Conservation (phyloP, 2,888 invertebrate genomes). For the Rhodophaea formosa region DNA sequence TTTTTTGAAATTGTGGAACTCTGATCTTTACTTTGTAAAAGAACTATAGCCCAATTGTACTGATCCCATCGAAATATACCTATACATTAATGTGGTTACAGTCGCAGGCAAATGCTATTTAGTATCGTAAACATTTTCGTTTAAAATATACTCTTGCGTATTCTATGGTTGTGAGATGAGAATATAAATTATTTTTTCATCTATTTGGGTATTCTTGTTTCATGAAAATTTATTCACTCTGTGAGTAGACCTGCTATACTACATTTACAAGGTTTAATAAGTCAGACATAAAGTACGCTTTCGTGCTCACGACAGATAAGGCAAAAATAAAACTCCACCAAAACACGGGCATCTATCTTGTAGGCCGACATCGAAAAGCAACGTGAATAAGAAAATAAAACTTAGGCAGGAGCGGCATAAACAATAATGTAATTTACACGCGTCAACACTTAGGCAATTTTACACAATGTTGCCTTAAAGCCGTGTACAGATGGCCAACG, state of each 20-base stretch:
- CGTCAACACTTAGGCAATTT: constrained; percentile 5
- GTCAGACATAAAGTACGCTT: neutral
- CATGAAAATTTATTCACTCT: neutral
- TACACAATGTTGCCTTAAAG: neutral
- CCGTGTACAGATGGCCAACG: neutral
- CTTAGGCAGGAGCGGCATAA: neutral
- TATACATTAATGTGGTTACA: no score
- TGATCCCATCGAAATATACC: no score
- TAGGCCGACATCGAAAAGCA: neutral
- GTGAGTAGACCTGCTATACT: neutral
- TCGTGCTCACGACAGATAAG: neutral
- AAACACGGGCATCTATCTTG: neutral
- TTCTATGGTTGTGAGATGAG: no score
- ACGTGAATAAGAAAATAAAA: neutral
- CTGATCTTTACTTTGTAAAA: no score
- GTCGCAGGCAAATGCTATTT: no score
- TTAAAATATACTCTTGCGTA: no score
- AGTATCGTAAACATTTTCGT: no score
- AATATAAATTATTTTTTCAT: no score
- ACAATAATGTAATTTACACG: neutral
- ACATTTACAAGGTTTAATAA: neutral
- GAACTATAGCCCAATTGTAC: no score
- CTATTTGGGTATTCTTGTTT: no score
- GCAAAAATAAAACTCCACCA: neutral
- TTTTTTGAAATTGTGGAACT: no score